Conservation (phyloP, 2,113 vertebrate genomes). For the Eurypyga helias region DNA sequence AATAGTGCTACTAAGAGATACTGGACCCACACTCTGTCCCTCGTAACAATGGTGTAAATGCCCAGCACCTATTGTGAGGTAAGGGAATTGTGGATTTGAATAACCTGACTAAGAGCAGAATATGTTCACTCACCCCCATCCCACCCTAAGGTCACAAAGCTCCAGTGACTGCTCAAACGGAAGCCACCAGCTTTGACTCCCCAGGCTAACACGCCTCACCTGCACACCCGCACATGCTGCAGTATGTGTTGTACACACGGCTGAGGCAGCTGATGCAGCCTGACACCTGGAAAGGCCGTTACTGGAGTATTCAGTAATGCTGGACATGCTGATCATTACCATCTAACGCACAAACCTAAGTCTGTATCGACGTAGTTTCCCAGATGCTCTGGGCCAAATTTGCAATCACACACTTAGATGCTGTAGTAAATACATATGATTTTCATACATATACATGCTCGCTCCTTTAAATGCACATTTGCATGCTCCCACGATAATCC, state of each 20-base stretch:
- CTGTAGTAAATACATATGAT: slow-evolving; percentile 26
- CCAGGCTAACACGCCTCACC: not conserved
- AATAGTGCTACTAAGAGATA: not conserved
- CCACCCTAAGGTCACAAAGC: not conserved
- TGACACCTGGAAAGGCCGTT: not conserved
- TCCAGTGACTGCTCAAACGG: not conserved
- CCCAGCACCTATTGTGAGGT: not conserved
- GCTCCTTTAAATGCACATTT: slow-evolving; percentile 15
- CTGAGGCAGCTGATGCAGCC: not conserved
- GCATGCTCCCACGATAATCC: slow-evolving; percentile 31
- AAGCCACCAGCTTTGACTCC: not conserved
- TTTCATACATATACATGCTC: slow-evolving; percentile 1
- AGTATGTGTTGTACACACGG: not conserved
- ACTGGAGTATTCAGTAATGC: not conserved
- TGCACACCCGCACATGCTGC: not conserved
- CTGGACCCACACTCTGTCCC: not conserved
- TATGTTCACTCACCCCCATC: not conserved
- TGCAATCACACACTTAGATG: not conserved
- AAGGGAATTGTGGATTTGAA: not conserved
- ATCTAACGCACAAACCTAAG: not conserved
- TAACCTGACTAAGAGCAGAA: not conserved
- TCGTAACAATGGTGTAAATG: not conserved
- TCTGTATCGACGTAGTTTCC: not conserved
- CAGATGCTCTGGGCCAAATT: not conserved
- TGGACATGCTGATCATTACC: not conserved